A percentile compares a stretch with the other conserved stretches of the same genome.
These are phyloP conservation scores for Pantala flavescens DNA, from an alignment of 1,140 invertebrate species.

Conservation along the genomic window DNA sequence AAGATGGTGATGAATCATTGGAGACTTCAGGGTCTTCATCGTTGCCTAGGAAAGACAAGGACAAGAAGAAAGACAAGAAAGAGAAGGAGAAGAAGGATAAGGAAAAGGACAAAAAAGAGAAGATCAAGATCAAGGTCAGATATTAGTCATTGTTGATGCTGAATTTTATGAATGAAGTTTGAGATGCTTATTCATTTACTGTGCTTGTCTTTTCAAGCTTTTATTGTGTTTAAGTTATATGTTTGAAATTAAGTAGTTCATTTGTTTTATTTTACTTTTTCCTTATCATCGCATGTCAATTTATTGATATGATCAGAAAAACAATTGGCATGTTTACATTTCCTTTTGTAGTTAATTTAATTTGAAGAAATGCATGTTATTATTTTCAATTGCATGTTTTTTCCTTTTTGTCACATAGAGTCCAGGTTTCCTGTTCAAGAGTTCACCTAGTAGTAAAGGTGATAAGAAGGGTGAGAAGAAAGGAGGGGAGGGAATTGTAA, in stretches of 20 bases:
- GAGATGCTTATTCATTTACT: too few relatives aligned
- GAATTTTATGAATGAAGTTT: background rate
- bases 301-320: background rate
- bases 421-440: slow-evolving; percentile 22
- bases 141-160: background rate
- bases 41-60: slow-evolving; percentile 30
- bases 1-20: slow-evolving; percentile 7
- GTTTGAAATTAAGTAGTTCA: too few relatives aligned
- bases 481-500: background rate
- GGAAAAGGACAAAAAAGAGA: slow-evolving; percentile 19
- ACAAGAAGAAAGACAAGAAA: slow-evolving; percentile 19
- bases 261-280: background rate
- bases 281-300: background rate
- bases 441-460: slow-evolving; percentile 18
- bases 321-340: too few relatives aligned
- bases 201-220: too few relatives aligned
- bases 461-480: slow-evolving; percentile 20
- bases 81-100: slow-evolving; percentile 20
- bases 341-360: background rate
- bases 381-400: slow-evolving; percentile 16
- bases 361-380: background rate
- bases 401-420: slow-evolving; percentile 19
- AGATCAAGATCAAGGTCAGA: slow-evolving; percentile 17
- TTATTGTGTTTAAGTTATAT: too few relatives aligned
- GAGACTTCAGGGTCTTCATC: background rate